Evolutionary conservation across 2,113 vertebrate genomes (phyloP), one percentile per base, ranked within the genome.

Genomic region (Tupaia chinensis): DNA sequence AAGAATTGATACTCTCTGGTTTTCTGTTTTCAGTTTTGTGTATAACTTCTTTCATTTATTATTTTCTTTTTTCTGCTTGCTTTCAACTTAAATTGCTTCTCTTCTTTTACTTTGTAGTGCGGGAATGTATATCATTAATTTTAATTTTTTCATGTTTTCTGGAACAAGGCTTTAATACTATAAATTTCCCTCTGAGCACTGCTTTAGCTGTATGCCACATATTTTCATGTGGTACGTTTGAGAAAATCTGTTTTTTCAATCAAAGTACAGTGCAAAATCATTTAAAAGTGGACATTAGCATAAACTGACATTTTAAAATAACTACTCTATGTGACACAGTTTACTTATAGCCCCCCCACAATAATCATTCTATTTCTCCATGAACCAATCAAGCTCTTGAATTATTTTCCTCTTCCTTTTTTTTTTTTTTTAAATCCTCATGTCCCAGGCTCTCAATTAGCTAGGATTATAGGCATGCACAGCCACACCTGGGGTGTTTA

Each of bases 61-160:
- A 89, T 63, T 68, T 78, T 68, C 22, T 93, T 81, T 20, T 93
- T 93, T 91, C 34, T 82, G 16, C 3, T 69, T 63, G 32, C 22
- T 86, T 91, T 87, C 27, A 6, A 69, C 58, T 73, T 93, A 72
- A 89, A 54, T 61, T 34, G 12, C 20, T 86, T 87, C 76, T 70
- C 2, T 80, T 72, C 53, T 73, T 32, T 58, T 60, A 58, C 25
- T 89, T 86, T 34, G 53, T 56, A 86, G 22, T 29, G 74, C 9
- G n/a, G 34, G 61, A 2, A 74, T 1, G 32, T 23, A 69, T 22
- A 60, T 60, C 27, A 85, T 11, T 23, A 19, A 79, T 72, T 17
- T 74, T 25, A 81, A 94, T 87, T 73, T 68, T 53, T 85, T 73
- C 7, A 16, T 20, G 9, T 85, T 78, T 95, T 89, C 80, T 73